Conservation (phyloP, 2,888 invertebrate species). For the Barypeithes pellucidus region DNA sequence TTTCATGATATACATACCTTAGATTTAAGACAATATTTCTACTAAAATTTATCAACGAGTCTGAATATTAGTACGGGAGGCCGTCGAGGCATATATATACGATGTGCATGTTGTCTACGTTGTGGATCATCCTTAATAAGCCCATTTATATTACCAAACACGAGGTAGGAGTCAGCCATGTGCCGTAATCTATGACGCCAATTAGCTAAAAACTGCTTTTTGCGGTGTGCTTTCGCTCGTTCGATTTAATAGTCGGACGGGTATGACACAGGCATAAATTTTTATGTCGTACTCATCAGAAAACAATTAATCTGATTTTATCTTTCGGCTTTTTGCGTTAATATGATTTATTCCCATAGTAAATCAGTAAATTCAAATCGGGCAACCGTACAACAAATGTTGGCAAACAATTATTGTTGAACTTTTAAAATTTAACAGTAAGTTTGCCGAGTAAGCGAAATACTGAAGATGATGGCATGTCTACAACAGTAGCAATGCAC, state of each 20-base stretch:
- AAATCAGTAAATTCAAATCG: too few species aligned
- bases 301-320: conserved; percentile 5
- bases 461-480: too few species aligned
- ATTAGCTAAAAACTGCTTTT: conserved; percentile 52
- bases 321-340: not conserved
- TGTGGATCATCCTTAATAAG: conserved; percentile 98
- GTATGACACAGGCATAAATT: conserved; percentile 34
- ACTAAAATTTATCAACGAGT: not conserved
- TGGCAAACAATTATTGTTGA: too few species aligned
- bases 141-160: conserved; percentile 97
- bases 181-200: conserved; percentile 50
- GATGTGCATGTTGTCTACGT: conserved; percentile 98
- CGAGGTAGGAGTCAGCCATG: conserved; percentile 73
- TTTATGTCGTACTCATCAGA: conserved; percentile 14
- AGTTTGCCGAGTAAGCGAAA: too few species aligned
- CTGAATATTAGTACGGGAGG: conserved; percentile 82
- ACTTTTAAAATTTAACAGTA: too few species aligned
- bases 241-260: conserved; percentile 41
- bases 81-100: conserved; percentile 96
- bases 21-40: not conserved
- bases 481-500: too few species aligned
- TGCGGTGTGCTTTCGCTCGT: conserved; percentile 22
- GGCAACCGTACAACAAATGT: too few species aligned
- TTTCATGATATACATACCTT: too few species aligned
- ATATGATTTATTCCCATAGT: too few species aligned